Conservation (phyloP, 2,797 vertebrate species). For the Emydoidea blandingii region DNA sequence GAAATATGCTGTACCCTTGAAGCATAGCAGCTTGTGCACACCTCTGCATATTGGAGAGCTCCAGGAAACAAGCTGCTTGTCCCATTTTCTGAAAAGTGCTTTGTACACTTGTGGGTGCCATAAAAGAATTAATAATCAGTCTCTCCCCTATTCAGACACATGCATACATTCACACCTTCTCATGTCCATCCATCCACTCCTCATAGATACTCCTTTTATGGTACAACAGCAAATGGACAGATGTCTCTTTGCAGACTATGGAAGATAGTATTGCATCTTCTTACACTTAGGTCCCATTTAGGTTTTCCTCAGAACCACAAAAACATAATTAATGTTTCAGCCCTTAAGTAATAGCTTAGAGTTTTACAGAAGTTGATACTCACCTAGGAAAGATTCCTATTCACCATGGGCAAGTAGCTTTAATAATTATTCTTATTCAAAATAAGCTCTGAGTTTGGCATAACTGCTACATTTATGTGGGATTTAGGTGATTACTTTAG, state of each 20-base stretch:
- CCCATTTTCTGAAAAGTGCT: not conserved
- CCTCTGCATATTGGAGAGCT: not conserved
- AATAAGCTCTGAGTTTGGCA: conserved; percentile 36
- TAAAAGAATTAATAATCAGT: not conserved
- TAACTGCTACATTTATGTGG: not conserved
- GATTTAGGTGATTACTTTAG: conserved; percentile 23
- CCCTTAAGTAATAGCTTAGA: not conserved
- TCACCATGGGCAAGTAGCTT: not conserved
- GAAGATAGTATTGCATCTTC: not conserved
- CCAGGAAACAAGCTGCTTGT: not conserved
- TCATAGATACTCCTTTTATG: not conserved
- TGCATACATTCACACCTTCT: not conserved
- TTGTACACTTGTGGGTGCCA: not conserved
- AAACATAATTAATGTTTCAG: not conserved
- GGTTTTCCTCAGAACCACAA: not conserved
- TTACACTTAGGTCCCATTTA: not conserved
- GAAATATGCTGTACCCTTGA: not conserved
- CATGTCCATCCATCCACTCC: not conserved
- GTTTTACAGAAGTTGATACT: not conserved
- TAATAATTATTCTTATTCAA: conserved; percentile 30
- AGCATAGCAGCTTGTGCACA: not conserved
- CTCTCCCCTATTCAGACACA: not conserved
- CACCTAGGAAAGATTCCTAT: not conserved
- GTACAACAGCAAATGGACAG: not conserved
- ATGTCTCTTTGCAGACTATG: not conserved